Percentiles rank a stretch among this genome's conserved stretches.
phyloP scores from a whole-genome alignment of 2,113 vertebrate species.

The Syngnathus floridae region DNA sequence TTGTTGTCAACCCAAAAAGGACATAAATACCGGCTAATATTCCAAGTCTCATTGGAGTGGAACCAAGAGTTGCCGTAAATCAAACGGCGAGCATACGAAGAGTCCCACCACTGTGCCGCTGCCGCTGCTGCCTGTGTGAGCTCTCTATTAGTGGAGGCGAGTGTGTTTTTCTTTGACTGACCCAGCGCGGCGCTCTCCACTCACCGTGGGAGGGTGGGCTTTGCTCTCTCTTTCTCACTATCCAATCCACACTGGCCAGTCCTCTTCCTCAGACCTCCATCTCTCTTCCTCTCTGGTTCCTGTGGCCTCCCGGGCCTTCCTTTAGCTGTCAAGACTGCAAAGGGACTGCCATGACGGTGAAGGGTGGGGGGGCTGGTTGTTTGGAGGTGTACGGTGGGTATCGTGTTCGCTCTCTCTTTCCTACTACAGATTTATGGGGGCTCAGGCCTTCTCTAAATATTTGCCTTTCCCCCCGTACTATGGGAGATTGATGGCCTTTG shows the following conservation, averaged over 20 bases:
- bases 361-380: conserved; percentile 33
- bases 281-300: conserved; percentile 60
- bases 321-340: conserved; percentile 54
- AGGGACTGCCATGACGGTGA: conserved; percentile 49
- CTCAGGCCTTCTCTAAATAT: conserved; percentile 78
- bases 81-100: conserved; percentile 45
- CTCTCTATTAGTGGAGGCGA: conserved; percentile 27
- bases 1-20: conserved; percentile 72
- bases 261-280: conserved; percentile 50
- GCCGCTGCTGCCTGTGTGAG: conserved; percentile 23
- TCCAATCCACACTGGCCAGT: conserved; percentile 12
- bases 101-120: conserved; percentile 39
- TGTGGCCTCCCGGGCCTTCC: conserved; percentile 60
- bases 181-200: conserved; percentile 19
- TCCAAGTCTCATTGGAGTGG: conserved; percentile 57
- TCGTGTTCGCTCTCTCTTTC: conserved; percentile 69
- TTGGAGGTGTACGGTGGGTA: conserved; percentile 52
- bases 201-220: conserved; percentile 26
- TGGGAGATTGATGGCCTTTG: conserved; percentile 76
- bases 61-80: conserved; percentile 64
- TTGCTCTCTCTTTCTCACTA: conserved; percentile 24
- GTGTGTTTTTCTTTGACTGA: conserved; percentile 50
- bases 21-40: conserved; percentile 67
- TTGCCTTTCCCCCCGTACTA: conserved; percentile 75
- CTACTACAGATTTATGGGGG: conserved; percentile 76